These are phyloP conservation scores for Garrulus glandarius DNA, from an alignment of 2,797 vertebrate species.

Conservation along the genomic window DNA sequence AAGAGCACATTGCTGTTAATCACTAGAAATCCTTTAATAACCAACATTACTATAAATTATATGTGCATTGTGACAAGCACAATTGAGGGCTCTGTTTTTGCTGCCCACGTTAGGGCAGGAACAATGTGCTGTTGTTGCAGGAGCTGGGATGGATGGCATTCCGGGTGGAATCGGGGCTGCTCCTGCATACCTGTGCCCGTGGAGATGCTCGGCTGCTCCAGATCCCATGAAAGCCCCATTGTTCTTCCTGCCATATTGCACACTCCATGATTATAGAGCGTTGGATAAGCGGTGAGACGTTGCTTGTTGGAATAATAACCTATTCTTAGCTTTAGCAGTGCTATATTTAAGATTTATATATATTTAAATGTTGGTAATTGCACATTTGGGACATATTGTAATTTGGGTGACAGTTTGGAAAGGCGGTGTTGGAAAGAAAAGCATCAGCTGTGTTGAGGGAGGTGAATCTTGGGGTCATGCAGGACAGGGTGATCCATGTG, in stretches of 20 bases:
- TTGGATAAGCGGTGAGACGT: not conserved
- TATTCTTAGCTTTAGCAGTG: not conserved
- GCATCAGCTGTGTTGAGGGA: not conserved
- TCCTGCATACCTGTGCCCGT: constrained; percentile 36
- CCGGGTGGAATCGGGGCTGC: not conserved
- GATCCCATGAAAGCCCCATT: not conserved
- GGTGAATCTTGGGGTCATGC: not conserved
- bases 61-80: constrained; percentile 43
- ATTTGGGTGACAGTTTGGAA: not conserved
- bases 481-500: rapidly evolving
- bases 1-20: constrained; percentile 62
- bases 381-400: not conserved
- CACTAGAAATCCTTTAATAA: constrained; percentile 72
- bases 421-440: not conserved
- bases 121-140: constrained; percentile 60
- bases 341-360: not conserved
- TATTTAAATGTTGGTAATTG: not conserved
- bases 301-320: not conserved
- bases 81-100: constrained; percentile 61
- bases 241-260: not conserved
- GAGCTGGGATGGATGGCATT: constrained; percentile 18
- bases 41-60: constrained; percentile 68
- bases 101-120: constrained; percentile 8
- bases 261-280: not conserved
- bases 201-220: not conserved